Conservation (phyloP, 37 sponge, comb jelly and placozoan genomes). For the Aphrocallistes beatrix region DNA sequence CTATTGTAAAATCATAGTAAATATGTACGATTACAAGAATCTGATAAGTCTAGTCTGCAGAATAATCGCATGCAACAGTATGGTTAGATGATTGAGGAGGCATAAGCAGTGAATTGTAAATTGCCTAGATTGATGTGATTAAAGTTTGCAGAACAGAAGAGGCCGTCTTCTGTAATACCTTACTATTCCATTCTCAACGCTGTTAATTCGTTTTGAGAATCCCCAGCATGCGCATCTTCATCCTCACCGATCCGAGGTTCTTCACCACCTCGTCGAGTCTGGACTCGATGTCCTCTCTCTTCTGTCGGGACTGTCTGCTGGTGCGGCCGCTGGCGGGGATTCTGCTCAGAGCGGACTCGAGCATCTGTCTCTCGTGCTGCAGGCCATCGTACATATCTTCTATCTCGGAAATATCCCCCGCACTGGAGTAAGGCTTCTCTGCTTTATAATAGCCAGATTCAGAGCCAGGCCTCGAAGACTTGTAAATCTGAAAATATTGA, state of each 20-base stretch:
- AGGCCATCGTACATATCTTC: neutral
- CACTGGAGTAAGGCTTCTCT: neutral
- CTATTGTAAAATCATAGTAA: too few species aligned
- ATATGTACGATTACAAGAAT: too few species aligned
- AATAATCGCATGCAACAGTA: too few species aligned
- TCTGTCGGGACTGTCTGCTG: slow-evolving; percentile 12
- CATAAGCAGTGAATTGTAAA: too few species aligned
- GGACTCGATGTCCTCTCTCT: slow-evolving; percentile 13
- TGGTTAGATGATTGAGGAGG: too few species aligned
- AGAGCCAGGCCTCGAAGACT: neutral
- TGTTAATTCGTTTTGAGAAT: neutral
- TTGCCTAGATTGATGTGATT: slow-evolving; percentile 1
- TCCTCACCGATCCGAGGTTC: neutral
- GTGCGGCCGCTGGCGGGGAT: neutral
- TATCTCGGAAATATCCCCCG: neutral
- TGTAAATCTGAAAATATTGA: neutral
- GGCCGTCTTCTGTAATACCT: neutral
- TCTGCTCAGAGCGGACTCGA: neutral
- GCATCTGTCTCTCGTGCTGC: neutral
- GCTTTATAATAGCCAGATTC: neutral
- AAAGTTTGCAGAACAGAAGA: neutral
- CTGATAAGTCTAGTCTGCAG: too few species aligned
- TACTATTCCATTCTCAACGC: neutral
- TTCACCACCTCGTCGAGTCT: neutral
- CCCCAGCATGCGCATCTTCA: slow-evolving; percentile 13